Conservation (phyloP, 64 coral and sea anemone genomes). For the Dendronephthya gigantea region DNA sequence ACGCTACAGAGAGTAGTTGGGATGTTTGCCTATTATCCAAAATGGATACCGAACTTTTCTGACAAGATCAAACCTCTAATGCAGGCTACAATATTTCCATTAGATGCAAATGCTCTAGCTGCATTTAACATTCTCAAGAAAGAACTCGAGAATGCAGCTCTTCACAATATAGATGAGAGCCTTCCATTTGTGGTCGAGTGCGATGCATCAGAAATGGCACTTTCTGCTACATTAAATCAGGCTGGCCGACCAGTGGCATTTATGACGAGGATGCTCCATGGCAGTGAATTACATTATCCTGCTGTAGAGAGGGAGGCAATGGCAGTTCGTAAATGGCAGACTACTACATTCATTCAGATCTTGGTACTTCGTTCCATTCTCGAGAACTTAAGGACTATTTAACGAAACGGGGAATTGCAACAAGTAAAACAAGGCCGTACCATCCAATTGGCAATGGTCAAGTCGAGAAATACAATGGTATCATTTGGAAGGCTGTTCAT, state of each 20-base stretch:
- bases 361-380: slow-evolving; percentile 11
- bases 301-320: no score
- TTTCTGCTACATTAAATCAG: no score
- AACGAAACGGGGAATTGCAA: neutral
- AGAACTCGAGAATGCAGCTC: no score
- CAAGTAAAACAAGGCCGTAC: slow-evolving; percentile 8
- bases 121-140: slow-evolving; percentile 26
- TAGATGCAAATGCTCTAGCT: slow-evolving; percentile 8
- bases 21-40: no score
- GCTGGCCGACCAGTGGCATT: no score
- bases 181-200: neutral
- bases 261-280: no score
- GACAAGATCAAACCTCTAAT: slow-evolving; percentile 27
- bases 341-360: slow-evolving; percentile 14
- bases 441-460: slow-evolving; percentile 20
- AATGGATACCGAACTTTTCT: slow-evolving; percentile 40
- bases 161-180: slow-evolving; percentile 20
- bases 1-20: slow-evolving; percentile 27
- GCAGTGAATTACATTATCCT: no score
- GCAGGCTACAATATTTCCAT: slow-evolving; percentile 18
- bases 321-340: no score
- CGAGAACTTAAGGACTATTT: slow-evolving; percentile 16
- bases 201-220: no score
- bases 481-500: slow-evolving; percentile 17
- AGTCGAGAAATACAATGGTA: slow-evolving; percentile 9